Conservation (phyloP, 2,888 invertebrate species). For the Drosophila multiciliata region DNA sequence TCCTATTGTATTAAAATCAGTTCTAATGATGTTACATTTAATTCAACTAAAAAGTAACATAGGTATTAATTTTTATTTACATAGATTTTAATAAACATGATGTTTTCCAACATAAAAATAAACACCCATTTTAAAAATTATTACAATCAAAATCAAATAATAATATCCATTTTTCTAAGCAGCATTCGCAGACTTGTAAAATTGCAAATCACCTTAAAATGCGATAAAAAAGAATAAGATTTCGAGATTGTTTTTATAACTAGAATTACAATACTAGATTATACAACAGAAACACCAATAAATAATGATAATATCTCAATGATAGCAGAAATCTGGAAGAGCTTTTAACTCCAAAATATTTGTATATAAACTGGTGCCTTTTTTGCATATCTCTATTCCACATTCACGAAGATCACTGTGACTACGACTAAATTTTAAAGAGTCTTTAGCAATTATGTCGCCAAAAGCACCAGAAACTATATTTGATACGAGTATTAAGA, state of each 20-base stretch:
- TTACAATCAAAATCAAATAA: background rate
- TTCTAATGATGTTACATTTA: background rate
- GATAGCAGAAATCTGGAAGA: background rate
- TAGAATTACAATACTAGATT: background rate
- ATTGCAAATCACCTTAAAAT: background rate
- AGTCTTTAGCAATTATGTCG: background rate
- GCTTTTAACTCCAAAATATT: background rate
- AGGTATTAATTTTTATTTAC: background rate
- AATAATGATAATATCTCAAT: background rate
- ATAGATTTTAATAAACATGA: background rate
- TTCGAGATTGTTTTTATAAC: background rate
- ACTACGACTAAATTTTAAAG: background rate
- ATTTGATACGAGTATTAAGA: background rate
- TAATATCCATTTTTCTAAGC: background rate
- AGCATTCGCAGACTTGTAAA: background rate
- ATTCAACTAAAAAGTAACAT: background rate
- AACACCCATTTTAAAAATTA: background rate
- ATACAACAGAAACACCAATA: background rate
- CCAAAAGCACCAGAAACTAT: background rate
- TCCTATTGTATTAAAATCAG: conserved; percentile 49
- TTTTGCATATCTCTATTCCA: background rate
- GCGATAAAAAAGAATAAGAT: background rate
- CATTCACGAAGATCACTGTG: background rate
- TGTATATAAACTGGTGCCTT: conserved; percentile 5
- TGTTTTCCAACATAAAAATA: background rate